Conservation (phyloP, 1,140 invertebrate species). For the Drosophila bipectinata region DNA sequence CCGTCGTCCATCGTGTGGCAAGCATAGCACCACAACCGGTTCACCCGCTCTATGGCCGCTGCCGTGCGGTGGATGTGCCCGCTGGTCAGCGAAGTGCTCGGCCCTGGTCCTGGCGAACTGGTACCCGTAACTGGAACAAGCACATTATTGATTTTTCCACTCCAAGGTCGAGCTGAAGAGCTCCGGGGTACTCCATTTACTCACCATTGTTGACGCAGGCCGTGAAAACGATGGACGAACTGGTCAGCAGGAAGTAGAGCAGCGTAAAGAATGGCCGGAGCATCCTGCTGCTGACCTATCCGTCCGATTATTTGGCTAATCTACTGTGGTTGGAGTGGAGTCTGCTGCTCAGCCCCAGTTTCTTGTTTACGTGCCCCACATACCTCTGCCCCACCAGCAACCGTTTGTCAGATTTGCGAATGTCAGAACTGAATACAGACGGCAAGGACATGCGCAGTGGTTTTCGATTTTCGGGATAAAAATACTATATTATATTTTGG, state of each 20-base stretch:
- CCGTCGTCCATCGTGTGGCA: slow-evolving; percentile 91
- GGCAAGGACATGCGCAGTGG: slow-evolving; percentile 54
- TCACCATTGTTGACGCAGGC: slow-evolving; percentile 75
- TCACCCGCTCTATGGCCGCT: slow-evolving; percentile 88
- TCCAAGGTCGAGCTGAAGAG: slow-evolving; percentile 42
- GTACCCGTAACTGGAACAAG: slow-evolving; percentile 74
- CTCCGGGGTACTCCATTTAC: neutral
- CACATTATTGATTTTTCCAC: slow-evolving; percentile 72
- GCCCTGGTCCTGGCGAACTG: slow-evolving; percentile 84
- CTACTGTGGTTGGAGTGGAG: slow-evolving; percentile 15
- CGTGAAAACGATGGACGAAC: slow-evolving; percentile 70
- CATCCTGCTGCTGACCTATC: slow-evolving; percentile 41
- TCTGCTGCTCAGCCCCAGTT: slow-evolving; percentile 9
- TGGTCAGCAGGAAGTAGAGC: slow-evolving; percentile 67
- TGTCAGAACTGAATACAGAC: slow-evolving; percentile 25
- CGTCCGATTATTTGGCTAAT: slow-evolving; percentile 32
- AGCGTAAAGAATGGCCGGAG: slow-evolving; percentile 57
- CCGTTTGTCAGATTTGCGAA: slow-evolving; percentile 28
- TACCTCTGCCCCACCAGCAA: slow-evolving; percentile 18
- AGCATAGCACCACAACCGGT: slow-evolving; percentile 91
- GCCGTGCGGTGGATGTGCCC: slow-evolving; percentile 88
- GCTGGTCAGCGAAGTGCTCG: slow-evolving; percentile 67
- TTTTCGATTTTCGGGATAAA: neutral
- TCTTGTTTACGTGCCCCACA: slow-evolving; percentile 39
- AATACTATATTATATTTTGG: neutral